Conservation (phyloP, 2,888 invertebrate species). For the Andrena trimmerana region DNA sequence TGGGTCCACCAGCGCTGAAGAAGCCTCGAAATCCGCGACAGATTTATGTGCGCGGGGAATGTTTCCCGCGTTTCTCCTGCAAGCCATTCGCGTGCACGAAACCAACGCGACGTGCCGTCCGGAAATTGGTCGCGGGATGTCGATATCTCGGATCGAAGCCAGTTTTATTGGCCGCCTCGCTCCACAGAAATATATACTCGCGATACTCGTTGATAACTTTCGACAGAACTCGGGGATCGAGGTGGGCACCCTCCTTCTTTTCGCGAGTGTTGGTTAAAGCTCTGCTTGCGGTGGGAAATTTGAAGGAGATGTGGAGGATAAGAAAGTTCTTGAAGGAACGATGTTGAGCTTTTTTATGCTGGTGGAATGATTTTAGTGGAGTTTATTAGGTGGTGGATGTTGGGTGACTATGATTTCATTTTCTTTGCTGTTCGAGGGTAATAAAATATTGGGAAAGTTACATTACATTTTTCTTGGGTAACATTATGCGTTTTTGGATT, state of each 20-base stretch:
- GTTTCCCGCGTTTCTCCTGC: constrained; percentile 7
- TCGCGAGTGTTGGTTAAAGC: not conserved
- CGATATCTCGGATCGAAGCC: constrained; percentile 21
- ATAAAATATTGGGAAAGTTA: too few species aligned
- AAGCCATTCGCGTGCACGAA: not conserved
- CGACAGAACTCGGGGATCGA: not conserved
- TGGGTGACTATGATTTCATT: too few species aligned
- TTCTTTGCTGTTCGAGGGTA: too few species aligned
- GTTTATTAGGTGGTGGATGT: too few species aligned
- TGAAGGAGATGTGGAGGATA: not conserved
- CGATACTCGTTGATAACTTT: constrained; percentile 20
- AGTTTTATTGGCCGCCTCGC: constrained; percentile 26
- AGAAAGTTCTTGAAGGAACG: not conserved
- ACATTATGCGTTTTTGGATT: too few species aligned
- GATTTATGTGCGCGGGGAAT: constrained; percentile 39
- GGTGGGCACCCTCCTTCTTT: not conserved
- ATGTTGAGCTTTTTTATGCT: not conserved
- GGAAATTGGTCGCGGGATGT: constrained; percentile 34
- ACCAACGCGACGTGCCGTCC: constrained; percentile 15
- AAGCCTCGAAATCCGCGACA: constrained; percentile 32
- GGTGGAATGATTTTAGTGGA: not conserved
- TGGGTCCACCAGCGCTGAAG: constrained; percentile 6
- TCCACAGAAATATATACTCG: not conserved
- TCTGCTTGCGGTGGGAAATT: constrained; percentile 7
- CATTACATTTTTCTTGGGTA: too few species aligned